These are phyloP conservation scores for Propithecus perrieri DNA, from an alignment of 2,797 vertebrate genomes.

Conservation along the genomic window DNA sequence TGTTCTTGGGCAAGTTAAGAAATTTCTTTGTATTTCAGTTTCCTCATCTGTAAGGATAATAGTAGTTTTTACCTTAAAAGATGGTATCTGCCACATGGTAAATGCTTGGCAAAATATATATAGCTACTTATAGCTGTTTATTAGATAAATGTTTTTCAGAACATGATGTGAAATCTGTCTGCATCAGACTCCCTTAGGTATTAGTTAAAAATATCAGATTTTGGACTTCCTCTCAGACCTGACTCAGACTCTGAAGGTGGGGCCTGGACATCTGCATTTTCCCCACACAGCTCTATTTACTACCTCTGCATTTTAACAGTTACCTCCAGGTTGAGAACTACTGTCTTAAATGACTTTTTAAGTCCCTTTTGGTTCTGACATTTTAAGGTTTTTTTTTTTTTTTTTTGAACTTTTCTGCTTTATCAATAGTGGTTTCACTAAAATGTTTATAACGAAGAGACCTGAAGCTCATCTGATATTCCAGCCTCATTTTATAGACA, in stretches of 20 bases:
- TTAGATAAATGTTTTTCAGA: constrained; percentile 27
- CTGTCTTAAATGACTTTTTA: constrained; percentile 7
- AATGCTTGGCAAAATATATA: not conserved
- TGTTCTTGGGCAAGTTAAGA: constrained; percentile 25
- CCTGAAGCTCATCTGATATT: not conserved
- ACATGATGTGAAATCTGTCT: not conserved
- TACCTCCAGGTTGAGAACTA: not conserved
- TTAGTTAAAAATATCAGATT: constrained; percentile 37
- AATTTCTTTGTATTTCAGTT: constrained; percentile 12
- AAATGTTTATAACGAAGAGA: constrained; percentile 13
- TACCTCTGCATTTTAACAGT: constrained; percentile 35
- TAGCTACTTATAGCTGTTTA: not conserved
- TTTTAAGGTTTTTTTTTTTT: not conserved
- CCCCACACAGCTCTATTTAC: not conserved
- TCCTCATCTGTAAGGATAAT: not conserved
- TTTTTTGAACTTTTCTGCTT: not conserved
- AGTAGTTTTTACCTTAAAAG: constrained; percentile 12
- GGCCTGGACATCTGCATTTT: not conserved
- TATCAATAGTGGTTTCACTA: not conserved
- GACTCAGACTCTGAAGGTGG: not conserved
- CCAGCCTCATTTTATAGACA: not conserved
- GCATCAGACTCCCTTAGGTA: not conserved
- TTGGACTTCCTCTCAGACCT: not conserved
- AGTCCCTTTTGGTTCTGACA: constrained; percentile 4
- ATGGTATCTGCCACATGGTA: not conserved